Percentiles rank a stretch among this genome's conserved stretches.
phyloP scores from a whole-genome alignment of 2,888 invertebrate genomes.

The Eulithis testata region DNA sequence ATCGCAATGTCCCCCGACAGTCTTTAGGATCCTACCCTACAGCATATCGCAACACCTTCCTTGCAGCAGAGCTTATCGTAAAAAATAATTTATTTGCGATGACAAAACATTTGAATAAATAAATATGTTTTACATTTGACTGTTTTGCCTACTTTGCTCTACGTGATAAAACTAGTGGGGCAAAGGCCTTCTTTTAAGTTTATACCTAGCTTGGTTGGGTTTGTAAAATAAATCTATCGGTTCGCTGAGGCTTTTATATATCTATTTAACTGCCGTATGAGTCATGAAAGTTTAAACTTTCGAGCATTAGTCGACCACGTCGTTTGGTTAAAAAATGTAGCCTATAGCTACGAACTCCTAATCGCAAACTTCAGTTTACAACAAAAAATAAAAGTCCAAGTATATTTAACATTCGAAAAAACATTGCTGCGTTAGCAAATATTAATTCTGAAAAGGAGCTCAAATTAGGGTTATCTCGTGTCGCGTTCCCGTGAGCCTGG shows the following conservation, averaged over 20 bases:
- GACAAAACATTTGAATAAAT: constrained; percentile 13
- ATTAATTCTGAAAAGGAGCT: constrained; percentile 14
- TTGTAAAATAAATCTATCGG: too few species aligned
- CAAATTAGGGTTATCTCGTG: constrained; percentile 24
- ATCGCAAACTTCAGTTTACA: neutral
- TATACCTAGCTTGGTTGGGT: too few species aligned
- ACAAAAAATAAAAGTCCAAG: neutral
- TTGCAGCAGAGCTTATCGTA: constrained; percentile 10
- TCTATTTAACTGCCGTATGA: too few species aligned
- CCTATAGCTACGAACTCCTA: neutral
- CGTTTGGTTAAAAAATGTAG: too few species aligned
- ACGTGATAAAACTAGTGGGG: too few species aligned
- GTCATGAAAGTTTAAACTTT: too few species aligned
- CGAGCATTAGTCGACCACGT: too few species aligned
- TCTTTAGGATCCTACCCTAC: constrained; percentile 38
- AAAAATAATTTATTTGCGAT: constrained; percentile 15
- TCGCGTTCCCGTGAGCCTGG: constrained; percentile 21
- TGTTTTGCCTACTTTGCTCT: neutral
- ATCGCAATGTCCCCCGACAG: constrained; percentile 38
- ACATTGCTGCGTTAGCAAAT: neutral
- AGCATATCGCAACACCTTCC: constrained; percentile 18
- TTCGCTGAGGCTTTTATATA: too few species aligned
- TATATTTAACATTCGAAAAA: constrained; percentile 1
- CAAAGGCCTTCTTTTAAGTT: too few species aligned
- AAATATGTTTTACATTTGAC: constrained; percentile 4